Conservation (phyloP, 2,888 invertebrate species). For the Melieria crassipennis region DNA sequence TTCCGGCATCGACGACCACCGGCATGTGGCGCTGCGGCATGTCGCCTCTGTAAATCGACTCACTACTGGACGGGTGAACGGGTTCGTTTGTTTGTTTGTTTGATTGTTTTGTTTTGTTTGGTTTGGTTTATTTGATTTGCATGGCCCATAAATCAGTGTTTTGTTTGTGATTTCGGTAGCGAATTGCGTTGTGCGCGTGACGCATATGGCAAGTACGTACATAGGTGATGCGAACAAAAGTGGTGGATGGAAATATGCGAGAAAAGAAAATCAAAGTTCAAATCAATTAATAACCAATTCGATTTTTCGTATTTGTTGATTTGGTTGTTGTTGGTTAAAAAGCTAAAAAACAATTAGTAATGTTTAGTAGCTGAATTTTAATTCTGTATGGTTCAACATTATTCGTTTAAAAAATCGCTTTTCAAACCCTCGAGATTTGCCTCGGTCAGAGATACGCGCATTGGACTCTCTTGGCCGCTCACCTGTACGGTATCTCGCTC, state of each 20-base stretch:
- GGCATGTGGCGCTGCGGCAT: constrained; percentile 53
- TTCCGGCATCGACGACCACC: constrained; percentile 46
- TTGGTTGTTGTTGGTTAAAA: constrained; percentile 17
- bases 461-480: constrained; percentile 44
- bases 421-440: background rate
- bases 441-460: no score
- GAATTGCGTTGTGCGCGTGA: background rate
- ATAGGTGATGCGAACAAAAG: constrained; percentile 29
- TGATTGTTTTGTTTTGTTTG: constrained; percentile 22
- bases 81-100: constrained; percentile 22
- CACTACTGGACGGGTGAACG: constrained; percentile 50
- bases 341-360: constrained; percentile 24
- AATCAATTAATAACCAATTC: constrained; percentile 11
- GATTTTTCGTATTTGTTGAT: background rate
- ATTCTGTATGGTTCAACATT: background rate
- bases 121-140: background rate
- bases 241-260: constrained; percentile 30
- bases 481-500: constrained; percentile 86
- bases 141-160: background rate
- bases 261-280: constrained; percentile 34
- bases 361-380: background rate
- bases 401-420: background rate
- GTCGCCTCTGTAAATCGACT: constrained; percentile 61
- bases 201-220: constrained; percentile 9
- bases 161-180: constrained; percentile 5